Evolutionary conservation across 2,797 vertebrate species (phyloP).

Genomic region (Acanthurus lineatus): DNA sequence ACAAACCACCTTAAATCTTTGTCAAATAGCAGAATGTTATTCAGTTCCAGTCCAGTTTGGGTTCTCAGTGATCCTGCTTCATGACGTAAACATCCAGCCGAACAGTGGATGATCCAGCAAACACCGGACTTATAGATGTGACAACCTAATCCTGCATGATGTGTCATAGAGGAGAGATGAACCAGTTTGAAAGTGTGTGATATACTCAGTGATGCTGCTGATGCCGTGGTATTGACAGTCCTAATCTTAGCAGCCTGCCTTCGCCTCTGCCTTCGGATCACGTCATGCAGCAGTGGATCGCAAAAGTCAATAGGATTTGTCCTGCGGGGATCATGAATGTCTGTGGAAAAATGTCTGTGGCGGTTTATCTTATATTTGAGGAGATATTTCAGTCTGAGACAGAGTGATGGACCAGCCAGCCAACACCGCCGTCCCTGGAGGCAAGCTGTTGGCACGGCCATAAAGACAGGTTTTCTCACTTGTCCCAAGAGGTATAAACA

Average conservation of each 20-base stretch:
- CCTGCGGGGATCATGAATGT: neutral
- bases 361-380: neutral
- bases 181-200: neutral
- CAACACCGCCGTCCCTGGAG: neutral
- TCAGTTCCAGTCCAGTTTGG: too few species aligned
- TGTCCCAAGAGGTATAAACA: too few species aligned
- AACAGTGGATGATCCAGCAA: too few species aligned
- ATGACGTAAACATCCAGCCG: too few species aligned
- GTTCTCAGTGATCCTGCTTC: too few species aligned
- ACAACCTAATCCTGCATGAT: neutral
- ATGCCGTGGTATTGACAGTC: neutral
- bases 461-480: neutral
- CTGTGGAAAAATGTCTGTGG: neutral
- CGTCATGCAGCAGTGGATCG: neutral
- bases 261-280: neutral
- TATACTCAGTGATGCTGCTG: too few species aligned
- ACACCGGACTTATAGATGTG: neutral
- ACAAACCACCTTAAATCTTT: too few species aligned
- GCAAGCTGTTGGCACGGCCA: neutral
- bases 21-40: too few species aligned
- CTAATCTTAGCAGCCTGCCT: neutral
- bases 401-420: neutral
- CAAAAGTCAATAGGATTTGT: neutral
- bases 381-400: neutral
- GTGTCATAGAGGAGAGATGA: neutral